phyloP scores from a whole-genome alignment of 2,888 invertebrate genomes.

The Agrochola litura region DNA sequence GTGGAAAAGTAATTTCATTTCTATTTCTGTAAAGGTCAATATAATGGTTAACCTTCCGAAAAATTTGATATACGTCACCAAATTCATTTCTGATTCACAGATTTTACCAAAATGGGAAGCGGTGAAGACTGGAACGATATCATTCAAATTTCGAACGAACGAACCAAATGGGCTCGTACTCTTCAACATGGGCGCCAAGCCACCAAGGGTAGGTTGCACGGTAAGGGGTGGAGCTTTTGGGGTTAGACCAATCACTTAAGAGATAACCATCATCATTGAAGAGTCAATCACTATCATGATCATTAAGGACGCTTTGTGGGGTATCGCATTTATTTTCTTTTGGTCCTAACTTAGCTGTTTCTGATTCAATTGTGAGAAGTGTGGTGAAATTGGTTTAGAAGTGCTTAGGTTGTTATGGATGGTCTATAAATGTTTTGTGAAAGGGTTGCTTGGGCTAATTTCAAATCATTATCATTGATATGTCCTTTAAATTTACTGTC shows the following conservation, averaged over 20 bases:
- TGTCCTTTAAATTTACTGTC: slow-evolving; percentile 8
- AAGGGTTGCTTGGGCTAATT: background rate
- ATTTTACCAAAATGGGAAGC: slow-evolving; percentile 98
- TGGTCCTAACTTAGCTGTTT: slow-evolving; percentile 44
- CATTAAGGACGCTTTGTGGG: slow-evolving; percentile 63
- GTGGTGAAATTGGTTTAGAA: slow-evolving; percentile 39
- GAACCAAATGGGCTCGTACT: slow-evolving; percentile 98
- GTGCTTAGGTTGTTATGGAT: background rate
- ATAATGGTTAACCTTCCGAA: background rate
- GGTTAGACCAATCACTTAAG: slow-evolving; percentile 80
- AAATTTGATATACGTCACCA: background rate
- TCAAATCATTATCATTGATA: background rate
- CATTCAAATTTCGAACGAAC: slow-evolving; percentile 98
- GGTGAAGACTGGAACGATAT: slow-evolving; percentile 96
- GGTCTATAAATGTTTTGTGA: background rate
- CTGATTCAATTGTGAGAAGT: slow-evolving; percentile 30
- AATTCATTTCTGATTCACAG: slow-evolving; percentile 86
- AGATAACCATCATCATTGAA: slow-evolving; percentile 72
- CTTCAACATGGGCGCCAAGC: slow-evolving; percentile 96
- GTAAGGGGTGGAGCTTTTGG: slow-evolving; percentile 91
- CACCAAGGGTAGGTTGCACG: slow-evolving; percentile 93
- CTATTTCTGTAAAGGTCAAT: slow-evolving; percentile 12
- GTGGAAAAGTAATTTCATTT: slow-evolving; percentile 12
- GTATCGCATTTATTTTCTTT: slow-evolving; percentile 59
- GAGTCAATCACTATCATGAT: slow-evolving; percentile 55